phyloP scores from a whole-genome alignment of 2,797 vertebrate species.

The Meriones psammophilus region DNA sequence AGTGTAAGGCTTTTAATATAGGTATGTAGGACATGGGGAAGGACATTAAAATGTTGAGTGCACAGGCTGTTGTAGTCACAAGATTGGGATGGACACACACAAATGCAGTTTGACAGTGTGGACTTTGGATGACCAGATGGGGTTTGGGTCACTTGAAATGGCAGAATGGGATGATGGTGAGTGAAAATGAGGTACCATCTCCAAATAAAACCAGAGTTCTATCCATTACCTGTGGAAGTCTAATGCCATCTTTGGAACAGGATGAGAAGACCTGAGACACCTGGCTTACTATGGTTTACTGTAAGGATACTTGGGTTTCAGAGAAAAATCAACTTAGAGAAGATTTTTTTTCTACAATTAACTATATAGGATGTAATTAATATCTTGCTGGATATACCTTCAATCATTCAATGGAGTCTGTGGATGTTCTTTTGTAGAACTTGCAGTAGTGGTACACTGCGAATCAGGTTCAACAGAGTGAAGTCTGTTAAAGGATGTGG shows the following conservation, averaged over 20 bases:
- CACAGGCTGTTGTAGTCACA: background rate
- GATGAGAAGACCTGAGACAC: background rate
- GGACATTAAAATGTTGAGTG: background rate
- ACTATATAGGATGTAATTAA: slow-evolving; percentile 48
- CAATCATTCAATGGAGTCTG: slow-evolving; percentile 19
- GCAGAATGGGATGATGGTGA: background rate
- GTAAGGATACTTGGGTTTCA: slow-evolving; percentile 33
- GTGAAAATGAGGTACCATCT: background rate
- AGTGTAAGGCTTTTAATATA: background rate
- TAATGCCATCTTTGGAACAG: slow-evolving; percentile 7
- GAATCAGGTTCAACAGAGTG: background rate
- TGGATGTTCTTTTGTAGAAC: background rate
- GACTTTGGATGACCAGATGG: background rate
- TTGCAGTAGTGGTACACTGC: background rate
- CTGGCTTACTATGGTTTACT: background rate
- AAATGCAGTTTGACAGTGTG: background rate
- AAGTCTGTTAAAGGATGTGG: slow-evolving; percentile 1
- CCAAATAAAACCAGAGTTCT: background rate
- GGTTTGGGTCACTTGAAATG: background rate
- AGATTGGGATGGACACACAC: too few species aligned
- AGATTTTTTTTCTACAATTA: slow-evolving; percentile 38
- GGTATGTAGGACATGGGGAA: background rate
- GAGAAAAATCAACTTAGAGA: slow-evolving; percentile 44
- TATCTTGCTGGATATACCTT: slow-evolving; percentile 1
- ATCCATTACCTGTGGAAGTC: background rate